Evolutionary conservation across 2,113 vertebrate species (phyloP).

Genomic region (Solea solea): DNA sequence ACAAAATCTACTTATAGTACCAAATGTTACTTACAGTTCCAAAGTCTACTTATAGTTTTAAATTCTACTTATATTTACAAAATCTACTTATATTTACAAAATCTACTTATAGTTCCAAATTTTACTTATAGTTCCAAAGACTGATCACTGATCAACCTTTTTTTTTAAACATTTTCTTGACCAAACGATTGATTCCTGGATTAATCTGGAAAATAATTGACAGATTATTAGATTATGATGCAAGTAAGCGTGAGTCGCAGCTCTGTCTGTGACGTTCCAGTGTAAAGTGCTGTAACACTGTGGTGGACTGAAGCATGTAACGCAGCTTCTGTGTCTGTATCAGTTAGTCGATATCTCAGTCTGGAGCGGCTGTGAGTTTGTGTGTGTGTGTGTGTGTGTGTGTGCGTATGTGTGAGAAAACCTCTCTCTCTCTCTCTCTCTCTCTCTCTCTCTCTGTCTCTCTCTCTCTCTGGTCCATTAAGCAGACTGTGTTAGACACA

Average conservation of each 20-base stretch:
- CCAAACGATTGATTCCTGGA: slow-evolving; percentile 5
- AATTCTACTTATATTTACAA: no score
- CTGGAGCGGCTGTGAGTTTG: slow-evolving; percentile 36
- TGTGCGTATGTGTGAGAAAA: slow-evolving; percentile 51
- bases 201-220: no score
- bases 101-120: no score
- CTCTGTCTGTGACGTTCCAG: slow-evolving; percentile 3
- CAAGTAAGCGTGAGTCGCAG: no score
- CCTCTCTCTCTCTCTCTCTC: slow-evolving; percentile 63
- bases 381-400: slow-evolving; percentile 46
- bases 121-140: no score
- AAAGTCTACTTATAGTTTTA: no score
- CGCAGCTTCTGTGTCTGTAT: slow-evolving; percentile 57
- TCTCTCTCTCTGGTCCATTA: slow-evolving; percentile 72
- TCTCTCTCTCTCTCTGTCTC: slow-evolving; percentile 47
- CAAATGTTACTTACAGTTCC: no score
- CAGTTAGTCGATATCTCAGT: slow-evolving; percentile 65
- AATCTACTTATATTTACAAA: no score
- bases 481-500: slow-evolving; percentile 65
- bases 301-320: slow-evolving; percentile 53
- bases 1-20: no score
- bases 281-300: slow-evolving; percentile 39
- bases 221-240: no score
- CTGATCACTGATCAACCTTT: no score
- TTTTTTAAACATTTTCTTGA: no score